Evolutionary conservation across 1,140 invertebrate species (phyloP).

Genomic region (Laupala kohalensis): DNA sequence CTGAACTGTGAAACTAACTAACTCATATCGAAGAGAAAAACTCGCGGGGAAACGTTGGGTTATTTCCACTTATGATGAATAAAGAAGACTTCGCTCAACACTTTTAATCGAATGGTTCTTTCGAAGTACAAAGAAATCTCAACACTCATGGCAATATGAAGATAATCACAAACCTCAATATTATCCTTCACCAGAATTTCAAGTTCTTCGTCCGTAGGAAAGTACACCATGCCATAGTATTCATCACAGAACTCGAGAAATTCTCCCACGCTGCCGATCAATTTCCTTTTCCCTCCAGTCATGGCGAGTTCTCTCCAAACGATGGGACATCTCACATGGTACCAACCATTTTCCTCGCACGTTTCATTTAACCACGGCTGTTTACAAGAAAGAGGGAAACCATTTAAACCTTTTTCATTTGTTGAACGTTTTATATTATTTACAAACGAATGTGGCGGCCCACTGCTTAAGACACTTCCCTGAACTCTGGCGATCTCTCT

Average conservation of each 20-base stretch:
- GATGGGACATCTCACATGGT: conserved; percentile 30
- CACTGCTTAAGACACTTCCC: too few relatives aligned
- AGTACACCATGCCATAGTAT: conserved; percentile 36
- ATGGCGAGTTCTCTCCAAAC: conserved; percentile 36
- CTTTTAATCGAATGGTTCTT: too few relatives aligned
- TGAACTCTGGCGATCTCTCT: too few relatives aligned
- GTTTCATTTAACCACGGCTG: conserved; percentile 31
- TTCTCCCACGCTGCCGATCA: conserved; percentile 35
- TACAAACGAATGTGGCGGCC: neutral
- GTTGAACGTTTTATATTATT: neutral
- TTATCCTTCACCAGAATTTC: neutral
- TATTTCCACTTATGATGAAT: too few relatives aligned
- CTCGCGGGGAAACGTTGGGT: too few relatives aligned
- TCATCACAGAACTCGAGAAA: conserved; percentile 40
- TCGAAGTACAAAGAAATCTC: too few relatives aligned
- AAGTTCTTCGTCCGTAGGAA: conserved; percentile 16
- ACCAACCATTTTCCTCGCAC: conserved; percentile 34
- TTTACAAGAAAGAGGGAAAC: neutral
- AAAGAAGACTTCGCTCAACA: too few relatives aligned
- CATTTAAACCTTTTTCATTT: neutral
- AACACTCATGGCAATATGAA: too few relatives aligned
- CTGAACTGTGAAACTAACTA: too few relatives aligned
- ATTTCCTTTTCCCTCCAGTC: conserved; percentile 31
- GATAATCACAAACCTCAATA: neutral
- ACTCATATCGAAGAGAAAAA: too few relatives aligned